phyloP scores from a whole-genome alignment of 2,797 vertebrate species.

The Enteromius radiatus region DNA sequence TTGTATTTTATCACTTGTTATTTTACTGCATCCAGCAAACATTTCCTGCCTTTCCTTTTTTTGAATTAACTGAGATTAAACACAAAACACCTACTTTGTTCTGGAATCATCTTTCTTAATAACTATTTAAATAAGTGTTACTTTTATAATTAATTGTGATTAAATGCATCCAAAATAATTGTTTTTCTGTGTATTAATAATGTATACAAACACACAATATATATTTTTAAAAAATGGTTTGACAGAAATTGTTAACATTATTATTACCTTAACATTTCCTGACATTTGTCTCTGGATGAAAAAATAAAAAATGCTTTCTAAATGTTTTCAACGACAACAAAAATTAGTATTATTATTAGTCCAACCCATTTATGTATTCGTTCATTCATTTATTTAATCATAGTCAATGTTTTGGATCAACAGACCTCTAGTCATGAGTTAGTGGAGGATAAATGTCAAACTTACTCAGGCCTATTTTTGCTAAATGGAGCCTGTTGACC shows the following conservation, averaged over 20 bases:
- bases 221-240: too few species aligned
- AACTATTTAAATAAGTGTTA: background rate
- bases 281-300: background rate
- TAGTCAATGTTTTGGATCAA: background rate
- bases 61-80: background rate
- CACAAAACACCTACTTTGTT: background rate
- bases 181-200: too few species aligned
- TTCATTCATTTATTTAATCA: background rate
- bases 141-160: too few species aligned
- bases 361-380: background rate
- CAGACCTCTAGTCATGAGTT: too few species aligned
- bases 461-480: constrained; percentile 89
- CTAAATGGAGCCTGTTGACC: constrained; percentile 93
- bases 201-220: too few species aligned
- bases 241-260: too few species aligned
- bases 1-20: constrained; percentile 19
- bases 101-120: background rate
- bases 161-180: too few species aligned
- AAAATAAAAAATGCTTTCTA: background rate
- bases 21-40: constrained; percentile 7
- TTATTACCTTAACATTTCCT: background rate
- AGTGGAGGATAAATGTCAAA: constrained; percentile 54
- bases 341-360: background rate
- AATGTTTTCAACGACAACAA: background rate
- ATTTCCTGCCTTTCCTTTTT: background rate